Evolutionary conservation across 2,888 invertebrate species (phyloP), one percentile per base, ranked within the genome.

Genomic region (Conops quadrifasciatus): DNA sequence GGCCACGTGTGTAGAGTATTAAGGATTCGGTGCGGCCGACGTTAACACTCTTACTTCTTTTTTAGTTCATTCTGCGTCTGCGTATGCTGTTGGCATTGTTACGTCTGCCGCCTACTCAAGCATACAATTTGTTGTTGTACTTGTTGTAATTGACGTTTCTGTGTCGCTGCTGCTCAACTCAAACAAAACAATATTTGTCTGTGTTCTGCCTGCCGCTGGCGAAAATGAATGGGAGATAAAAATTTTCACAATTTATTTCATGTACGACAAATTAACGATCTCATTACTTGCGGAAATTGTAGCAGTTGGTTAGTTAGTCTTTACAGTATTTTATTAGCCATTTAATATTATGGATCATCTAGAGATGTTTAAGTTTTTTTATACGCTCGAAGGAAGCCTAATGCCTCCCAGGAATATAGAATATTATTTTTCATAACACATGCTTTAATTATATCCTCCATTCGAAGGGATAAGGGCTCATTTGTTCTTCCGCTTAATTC

Each of bases 21-120:
- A 7, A 36, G 36, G 9, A 9, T 7, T 36, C 36, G 36, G 36
- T 36, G 9, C 9, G 9, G 9, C 36, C 36, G 36, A 36, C 4
- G n/a, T n/a, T n/a, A n/a, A n/a, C n/a, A n/a, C n/a, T n/a, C n/a
- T n/a, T n/a, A n/a, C n/a, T 26, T 58, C 21, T 16, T 67, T 67
- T 59, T 49, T 43, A 58, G 67, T 59, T 67, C 47, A 58, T 49
- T n/a, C n/a, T 67, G 67, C 49, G n/a, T 60, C 24, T 66, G 36
- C 66, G 24, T 66, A 16, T 59, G 28, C 28, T 65, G n/a, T 65
- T 53, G 19, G 3, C 26, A 13, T 13, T 16, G 15, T 28, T 58
- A 15, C 24, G 47, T 47, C 28, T 67, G 47, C 26, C 19, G 24
- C 15, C 59, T 28, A 67, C 58, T 67, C 58, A 59, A 15, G 59